Conservation (phyloP, 1,140 invertebrate species). For the Centruroides sculpturatus region DNA sequence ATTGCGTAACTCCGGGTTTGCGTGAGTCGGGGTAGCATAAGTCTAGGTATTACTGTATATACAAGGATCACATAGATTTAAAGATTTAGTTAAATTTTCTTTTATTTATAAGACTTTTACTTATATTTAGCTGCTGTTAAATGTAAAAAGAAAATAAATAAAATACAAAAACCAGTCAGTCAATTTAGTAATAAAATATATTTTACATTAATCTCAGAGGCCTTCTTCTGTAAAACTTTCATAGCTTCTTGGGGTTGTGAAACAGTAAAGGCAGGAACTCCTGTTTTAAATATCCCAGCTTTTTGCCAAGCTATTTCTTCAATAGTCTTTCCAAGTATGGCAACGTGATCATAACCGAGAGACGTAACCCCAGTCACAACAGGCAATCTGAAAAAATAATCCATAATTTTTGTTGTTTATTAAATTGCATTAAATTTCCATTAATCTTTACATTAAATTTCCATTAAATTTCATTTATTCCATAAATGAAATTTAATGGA, state of each 20-base stretch:
- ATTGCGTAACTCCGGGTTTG: too few relatives aligned
- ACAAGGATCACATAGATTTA: too few relatives aligned
- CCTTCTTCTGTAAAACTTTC: slow-evolving; percentile 47
- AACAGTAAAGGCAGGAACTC: slow-evolving; percentile 55
- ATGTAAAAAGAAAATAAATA: too few relatives aligned
- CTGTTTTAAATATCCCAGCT: slow-evolving; percentile 82
- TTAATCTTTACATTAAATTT: not conserved
- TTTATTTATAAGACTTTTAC: too few relatives aligned
- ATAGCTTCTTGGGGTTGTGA: slow-evolving; percentile 43
- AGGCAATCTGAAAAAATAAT: slow-evolving; percentile 40
- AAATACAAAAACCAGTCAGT: not conserved
- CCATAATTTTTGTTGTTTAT: not conserved
- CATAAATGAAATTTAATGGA: too few relatives aligned
- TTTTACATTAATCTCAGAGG: slow-evolving; percentile 44
- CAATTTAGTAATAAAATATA: not conserved
- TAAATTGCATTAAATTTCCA: not conserved
- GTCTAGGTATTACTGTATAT: too few relatives aligned
- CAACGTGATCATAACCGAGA: slow-evolving; percentile 79
- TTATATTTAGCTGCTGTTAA: too few relatives aligned
- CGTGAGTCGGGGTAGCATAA: too few relatives aligned
- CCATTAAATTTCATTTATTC: not conserved
- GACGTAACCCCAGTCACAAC: slow-evolving; percentile 78
- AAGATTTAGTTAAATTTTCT: too few relatives aligned
- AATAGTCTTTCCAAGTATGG: slow-evolving; percentile 66
- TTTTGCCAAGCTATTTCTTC: slow-evolving; percentile 87